These are phyloP conservation scores for Chelon auratus DNA, from an alignment of 2,797 vertebrate species.

Conservation along the genomic window DNA sequence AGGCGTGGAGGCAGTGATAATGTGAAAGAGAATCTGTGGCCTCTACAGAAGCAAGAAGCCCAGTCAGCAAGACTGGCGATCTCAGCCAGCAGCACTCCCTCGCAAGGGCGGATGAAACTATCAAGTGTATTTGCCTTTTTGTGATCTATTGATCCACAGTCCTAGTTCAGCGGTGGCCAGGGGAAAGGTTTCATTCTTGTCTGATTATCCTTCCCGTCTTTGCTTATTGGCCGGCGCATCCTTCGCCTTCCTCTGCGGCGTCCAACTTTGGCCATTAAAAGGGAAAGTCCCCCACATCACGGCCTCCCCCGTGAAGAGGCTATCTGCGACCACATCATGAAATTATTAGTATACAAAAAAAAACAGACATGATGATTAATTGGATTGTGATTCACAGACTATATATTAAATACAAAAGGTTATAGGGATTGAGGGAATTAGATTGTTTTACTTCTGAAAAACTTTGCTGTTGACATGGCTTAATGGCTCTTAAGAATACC, in stretches of 20 bases:
- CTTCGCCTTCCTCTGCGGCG: neutral
- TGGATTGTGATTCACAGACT: neutral
- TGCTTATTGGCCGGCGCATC: conserved; percentile 20
- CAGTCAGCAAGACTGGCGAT: conserved; percentile 68
- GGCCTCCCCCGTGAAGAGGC: neutral
- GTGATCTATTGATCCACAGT: conserved; percentile 74
- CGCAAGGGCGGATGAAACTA: conserved; percentile 50
- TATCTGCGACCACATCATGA: neutral
- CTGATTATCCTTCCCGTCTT: conserved; percentile 41
- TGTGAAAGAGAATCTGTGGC: conserved; percentile 73
- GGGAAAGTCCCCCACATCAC: neutral
- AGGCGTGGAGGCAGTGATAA: conserved; percentile 55
- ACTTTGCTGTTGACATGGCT: neutral
- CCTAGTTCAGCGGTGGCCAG: conserved; percentile 52
- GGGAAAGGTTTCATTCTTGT: conserved; percentile 55
- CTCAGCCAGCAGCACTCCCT: conserved; percentile 54
- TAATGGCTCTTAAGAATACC: neutral
- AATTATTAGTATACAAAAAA: neutral
- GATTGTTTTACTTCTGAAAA: neutral
- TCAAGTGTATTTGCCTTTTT: conserved; percentile 70
- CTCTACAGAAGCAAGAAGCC: conserved; percentile 61
- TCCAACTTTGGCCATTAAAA: conserved; percentile 7
- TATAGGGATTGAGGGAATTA: neutral
- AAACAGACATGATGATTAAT: too few relatives aligned
- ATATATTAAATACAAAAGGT: neutral